Conservation (phyloP, 2,888 invertebrate species). For the Clivina fossor region DNA sequence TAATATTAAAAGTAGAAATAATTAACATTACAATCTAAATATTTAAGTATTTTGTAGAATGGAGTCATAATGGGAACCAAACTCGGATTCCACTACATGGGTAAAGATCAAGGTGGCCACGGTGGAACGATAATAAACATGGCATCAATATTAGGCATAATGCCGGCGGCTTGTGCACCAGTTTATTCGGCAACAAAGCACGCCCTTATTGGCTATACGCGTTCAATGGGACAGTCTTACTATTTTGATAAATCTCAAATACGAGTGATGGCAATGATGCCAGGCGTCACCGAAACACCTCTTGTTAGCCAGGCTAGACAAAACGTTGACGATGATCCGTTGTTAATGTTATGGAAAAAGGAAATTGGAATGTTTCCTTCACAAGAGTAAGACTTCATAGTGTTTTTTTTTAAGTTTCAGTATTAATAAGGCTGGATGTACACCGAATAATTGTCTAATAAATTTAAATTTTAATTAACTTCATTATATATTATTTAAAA, state of each 20-base stretch:
- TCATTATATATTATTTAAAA: no score
- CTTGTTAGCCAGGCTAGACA: slow-evolving; percentile 41
- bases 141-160: slow-evolving; percentile 61
- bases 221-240: slow-evolving; percentile 51
- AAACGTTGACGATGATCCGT: no score
- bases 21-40: no score
- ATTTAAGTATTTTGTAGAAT: no score
- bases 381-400: no score
- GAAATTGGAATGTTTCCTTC: no score
- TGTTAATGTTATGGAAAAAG: no score
- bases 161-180: slow-evolving; percentile 56
- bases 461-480: no score
- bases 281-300: slow-evolving; percentile 46
- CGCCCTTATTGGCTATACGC: slow-evolving; percentile 56
- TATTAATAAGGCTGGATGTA: no score
- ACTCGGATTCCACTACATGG: slow-evolving; percentile 60
- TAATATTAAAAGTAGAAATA: no score
- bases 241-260: slow-evolving; percentile 44
- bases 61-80: slow-evolving; percentile 53
- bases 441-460: no score
- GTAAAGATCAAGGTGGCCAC: slow-evolving; percentile 57
- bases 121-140: slow-evolving; percentile 68
- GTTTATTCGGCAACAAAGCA: slow-evolving; percentile 62
- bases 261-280: slow-evolving; percentile 49
- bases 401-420: no score